Percentiles rank a stretch among this genome's conserved stretches.
Evolutionary conservation across 2,113 vertebrate species (phyloP).

Genomic region (Herpetotheres cachinnans): DNA sequence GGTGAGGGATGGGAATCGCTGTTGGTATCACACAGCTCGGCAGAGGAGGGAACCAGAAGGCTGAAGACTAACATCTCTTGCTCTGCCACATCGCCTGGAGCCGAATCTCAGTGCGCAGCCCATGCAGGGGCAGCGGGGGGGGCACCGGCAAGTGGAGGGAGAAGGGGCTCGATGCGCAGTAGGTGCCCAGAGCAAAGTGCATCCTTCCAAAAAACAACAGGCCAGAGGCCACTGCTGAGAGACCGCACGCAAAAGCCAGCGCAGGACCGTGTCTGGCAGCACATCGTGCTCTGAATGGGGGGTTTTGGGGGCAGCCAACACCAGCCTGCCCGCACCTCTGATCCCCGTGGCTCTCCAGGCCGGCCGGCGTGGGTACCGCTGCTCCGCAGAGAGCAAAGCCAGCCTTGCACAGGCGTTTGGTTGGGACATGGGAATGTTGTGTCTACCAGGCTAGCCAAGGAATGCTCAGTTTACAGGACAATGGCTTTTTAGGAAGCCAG

Average conservation of each 20-base stretch:
- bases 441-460: conserved; percentile 24
- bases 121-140: accelerated
- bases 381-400: background rate
- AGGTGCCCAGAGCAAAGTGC: background rate
- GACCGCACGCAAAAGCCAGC: background rate
- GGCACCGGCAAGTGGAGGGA: too few species aligned
- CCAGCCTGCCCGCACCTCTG: background rate
- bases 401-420: background rate
- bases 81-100: background rate
- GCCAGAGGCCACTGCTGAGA: background rate
- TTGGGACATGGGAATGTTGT: conserved; percentile 30
- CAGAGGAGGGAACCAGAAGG: background rate
- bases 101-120: background rate
- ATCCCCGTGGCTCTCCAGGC: background rate
- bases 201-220: background rate
- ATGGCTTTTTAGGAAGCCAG: conserved; percentile 49
- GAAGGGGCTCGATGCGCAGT: background rate
- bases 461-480: conserved; percentile 52
- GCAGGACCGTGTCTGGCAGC: background rate
- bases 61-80: background rate
- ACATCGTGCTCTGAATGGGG: accelerated
- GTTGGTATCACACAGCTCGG: background rate
- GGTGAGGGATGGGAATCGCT: background rate
- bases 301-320: background rate
- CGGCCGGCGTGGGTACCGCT: background rate